Base-by-base conservation (phyloP, 2,113 vertebrate genomes). In the Laticauda colubrina region DNA sequence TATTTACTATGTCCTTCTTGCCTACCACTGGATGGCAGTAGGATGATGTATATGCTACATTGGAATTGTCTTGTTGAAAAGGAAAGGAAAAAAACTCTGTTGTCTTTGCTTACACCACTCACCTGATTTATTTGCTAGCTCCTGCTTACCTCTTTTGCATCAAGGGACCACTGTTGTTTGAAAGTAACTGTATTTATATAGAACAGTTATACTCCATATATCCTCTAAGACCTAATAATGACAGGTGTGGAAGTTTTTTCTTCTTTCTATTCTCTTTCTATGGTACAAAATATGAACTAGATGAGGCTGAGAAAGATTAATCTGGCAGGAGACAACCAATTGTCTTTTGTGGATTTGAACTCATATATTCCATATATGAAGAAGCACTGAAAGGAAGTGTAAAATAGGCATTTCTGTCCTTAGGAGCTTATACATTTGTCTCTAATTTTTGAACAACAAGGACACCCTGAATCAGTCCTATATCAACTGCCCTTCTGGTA, bases 1-100 rank as follows among this genome's bases (percentile, higher is more conserved):
- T 24, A 69, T n/a, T 45, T 85, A 3, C 45, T 86, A 10, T 39
- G n/a, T 48, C 56, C 24, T 53, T 88, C 34, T 88, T 20, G 29
- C 39, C 75, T 29, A 5, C 93, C 55, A 53, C 14, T n/a, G 93
- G 59, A 88, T 59, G 91, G 48, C 53, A 53, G 90, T 81, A 92
- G n/a, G 45, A 55, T 53, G 61, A 89, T 2, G 1, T 8, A n/a
- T 56, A 75, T 53, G 18, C 39, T n/a, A 29, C 26, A 4, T 23
- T 75, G 9, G 57, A 39, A 88, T 43, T 48, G 10, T 34, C 39
- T 75, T 34, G 29, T 53, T 2, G 3, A 23, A 45, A 88, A 85
- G 21, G 59, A 45, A 88, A 85, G 15, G 59, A 53, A 53, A 55
- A 91, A 75, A 14, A n/a, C n/a, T n/a, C 39, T 3, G 5, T 6